Evolutionary conservation across 2,113 vertebrate genomes (phyloP).

Genomic region (Panurus biarmicus): DNA sequence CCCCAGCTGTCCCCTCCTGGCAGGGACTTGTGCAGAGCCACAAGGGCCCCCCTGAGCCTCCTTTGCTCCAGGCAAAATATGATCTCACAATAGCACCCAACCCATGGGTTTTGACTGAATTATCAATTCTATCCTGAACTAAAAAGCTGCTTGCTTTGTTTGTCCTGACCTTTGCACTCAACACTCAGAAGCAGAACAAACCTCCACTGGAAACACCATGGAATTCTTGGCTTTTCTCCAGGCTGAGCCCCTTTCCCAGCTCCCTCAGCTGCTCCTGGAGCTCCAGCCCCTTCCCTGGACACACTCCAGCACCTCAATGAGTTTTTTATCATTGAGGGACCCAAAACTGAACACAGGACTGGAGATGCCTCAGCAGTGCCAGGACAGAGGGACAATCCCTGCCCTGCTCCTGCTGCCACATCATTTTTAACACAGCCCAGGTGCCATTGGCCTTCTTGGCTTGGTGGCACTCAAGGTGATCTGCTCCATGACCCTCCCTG

Average conservation of each 20-base stretch:
- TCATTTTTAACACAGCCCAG: not conserved
- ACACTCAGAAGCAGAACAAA: not conserved
- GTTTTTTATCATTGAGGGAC: not conserved
- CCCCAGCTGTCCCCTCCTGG: not conserved
- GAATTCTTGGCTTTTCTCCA: not conserved
- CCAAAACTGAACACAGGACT: accelerated
- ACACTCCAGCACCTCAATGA: accelerated
- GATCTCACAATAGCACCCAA: not conserved
- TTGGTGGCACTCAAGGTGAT: not conserved
- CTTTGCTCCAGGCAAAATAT: not conserved
- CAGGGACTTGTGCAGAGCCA: not conserved
- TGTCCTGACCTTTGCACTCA: not conserved
- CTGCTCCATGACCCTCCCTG: not conserved
- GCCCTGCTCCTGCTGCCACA: not conserved
- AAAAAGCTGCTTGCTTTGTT: not conserved
- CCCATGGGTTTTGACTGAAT: not conserved
- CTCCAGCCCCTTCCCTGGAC: not conserved
- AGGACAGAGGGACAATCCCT: not conserved
- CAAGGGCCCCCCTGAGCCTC: not conserved
- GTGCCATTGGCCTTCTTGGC: not conserved
- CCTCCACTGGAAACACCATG: not conserved
- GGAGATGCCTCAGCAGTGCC: not conserved
- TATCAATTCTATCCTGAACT: not conserved
- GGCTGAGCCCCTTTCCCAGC: not conserved
- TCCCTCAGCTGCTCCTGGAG: not conserved